Conservation (phyloP, 2,113 vertebrate species). For the Sigmodon hispidus region DNA sequence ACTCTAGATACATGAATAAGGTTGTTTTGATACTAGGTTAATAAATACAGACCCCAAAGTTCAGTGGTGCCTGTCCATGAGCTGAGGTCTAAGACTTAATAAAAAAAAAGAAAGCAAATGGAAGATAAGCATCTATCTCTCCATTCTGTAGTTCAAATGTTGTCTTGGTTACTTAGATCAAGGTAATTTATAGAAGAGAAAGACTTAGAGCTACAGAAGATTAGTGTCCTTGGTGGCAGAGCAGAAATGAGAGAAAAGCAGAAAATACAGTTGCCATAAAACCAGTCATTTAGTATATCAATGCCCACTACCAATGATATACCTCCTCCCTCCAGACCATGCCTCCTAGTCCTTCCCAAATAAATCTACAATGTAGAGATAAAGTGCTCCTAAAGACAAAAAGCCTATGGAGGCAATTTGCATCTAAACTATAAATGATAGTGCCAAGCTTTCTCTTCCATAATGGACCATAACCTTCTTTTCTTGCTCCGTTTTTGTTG, state of each 20-base stretch:
- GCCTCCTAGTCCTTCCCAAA: background rate
- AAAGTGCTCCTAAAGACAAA: background rate
- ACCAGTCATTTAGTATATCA: background rate
- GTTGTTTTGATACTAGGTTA: background rate
- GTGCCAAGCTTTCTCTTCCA: background rate
- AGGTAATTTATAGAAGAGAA: background rate
- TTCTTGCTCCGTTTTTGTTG: background rate
- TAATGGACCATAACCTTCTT: background rate
- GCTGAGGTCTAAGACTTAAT: fast-evolving
- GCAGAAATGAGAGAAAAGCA: no score
- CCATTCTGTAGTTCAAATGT: background rate
- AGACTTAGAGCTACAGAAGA: background rate
- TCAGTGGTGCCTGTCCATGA: background rate
- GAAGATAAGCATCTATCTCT: background rate
- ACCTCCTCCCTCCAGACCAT: background rate
- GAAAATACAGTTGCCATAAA: background rate
- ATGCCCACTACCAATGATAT: background rate
- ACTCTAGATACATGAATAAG: background rate
- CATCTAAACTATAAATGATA: background rate
- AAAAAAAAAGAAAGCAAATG: background rate
- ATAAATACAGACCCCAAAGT: background rate
- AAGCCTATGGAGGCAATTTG: background rate
- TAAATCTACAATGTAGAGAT: background rate
- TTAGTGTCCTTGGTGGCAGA: background rate
- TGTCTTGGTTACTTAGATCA: background rate